Evolutionary conservation across 2,113 vertebrate species (phyloP).

Genomic region (Chionodraco myersi): DNA sequence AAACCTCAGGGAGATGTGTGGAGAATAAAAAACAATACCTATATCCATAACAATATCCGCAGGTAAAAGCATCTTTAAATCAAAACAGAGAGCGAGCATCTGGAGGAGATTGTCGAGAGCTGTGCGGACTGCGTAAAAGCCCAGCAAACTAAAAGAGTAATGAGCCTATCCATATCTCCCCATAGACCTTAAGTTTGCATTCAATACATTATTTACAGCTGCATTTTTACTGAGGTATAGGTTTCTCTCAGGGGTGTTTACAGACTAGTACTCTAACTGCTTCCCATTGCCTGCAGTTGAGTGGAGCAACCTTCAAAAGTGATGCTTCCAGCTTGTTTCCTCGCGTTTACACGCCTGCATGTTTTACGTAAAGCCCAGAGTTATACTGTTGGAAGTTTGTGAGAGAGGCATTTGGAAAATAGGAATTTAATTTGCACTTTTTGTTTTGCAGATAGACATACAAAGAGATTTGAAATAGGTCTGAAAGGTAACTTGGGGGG

Average conservation of each 20-base stretch:
- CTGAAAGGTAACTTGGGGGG: not conserved
- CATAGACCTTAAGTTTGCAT: slow-evolving; percentile 82
- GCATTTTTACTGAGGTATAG: slow-evolving; percentile 80
- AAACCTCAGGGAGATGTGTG: slow-evolving; percentile 67
- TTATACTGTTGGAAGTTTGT: not conserved
- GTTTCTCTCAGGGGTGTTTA: slow-evolving; percentile 80
- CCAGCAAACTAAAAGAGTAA: slow-evolving; percentile 79
- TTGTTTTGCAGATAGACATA: not conserved
- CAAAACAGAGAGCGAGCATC: slow-evolving; percentile 72
- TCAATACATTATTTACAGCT: slow-evolving; percentile 84
- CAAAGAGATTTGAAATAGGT: not conserved
- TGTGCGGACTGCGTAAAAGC: slow-evolving; percentile 69
- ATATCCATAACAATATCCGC: slow-evolving; percentile 82
- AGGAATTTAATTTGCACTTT: slow-evolving; percentile 1
- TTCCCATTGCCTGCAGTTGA: slow-evolving; percentile 68
- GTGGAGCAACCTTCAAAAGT: slow-evolving; percentile 44
- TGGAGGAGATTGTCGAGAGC: slow-evolving; percentile 72
- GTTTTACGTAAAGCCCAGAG: slow-evolving; percentile 20
- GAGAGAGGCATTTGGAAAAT: slow-evolving; percentile 20
- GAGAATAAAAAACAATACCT: slow-evolving; percentile 76
- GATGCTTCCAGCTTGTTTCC: slow-evolving; percentile 49
- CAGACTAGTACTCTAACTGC: slow-evolving; percentile 76
- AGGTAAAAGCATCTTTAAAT: slow-evolving; percentile 83
- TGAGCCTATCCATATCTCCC: slow-evolving; percentile 80
- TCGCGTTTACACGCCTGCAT: slow-evolving; percentile 42